phyloP scores from a whole-genome alignment of 2,113 vertebrate species.

The Oncorhynchus nerka region DNA sequence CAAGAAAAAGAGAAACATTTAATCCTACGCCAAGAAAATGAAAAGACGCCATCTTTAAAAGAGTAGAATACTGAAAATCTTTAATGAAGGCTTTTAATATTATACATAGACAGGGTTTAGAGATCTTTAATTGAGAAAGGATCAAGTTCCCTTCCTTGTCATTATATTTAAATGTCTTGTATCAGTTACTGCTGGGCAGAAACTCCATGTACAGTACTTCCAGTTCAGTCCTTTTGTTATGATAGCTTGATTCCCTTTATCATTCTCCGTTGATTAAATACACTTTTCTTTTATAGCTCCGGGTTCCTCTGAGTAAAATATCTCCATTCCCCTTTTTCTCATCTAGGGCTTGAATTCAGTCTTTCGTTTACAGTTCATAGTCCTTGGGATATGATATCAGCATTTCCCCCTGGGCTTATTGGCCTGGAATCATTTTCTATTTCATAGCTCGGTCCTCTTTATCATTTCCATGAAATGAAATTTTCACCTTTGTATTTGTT shows the following conservation, averaged over 20 bases:
- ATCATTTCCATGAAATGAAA: constrained; percentile 17
- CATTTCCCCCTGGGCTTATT: constrained; percentile 23
- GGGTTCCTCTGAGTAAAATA: constrained; percentile 18
- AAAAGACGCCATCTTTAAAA: neutral
- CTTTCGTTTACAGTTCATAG: constrained; percentile 31
- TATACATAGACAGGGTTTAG: constrained; percentile 35
- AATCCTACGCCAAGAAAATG: neutral
- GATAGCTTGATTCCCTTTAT: constrained; percentile 19
- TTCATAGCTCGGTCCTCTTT: constrained; percentile 15
- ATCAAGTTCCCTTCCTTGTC: constrained; percentile 22
- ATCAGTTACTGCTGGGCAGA: constrained; percentile 11
- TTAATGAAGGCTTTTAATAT: constrained; percentile 55
- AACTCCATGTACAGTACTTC: constrained; percentile 8
- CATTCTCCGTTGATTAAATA: constrained; percentile 22
- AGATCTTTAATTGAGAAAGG: constrained; percentile 11
- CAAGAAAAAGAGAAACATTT: neutral
- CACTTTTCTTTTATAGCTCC: constrained; percentile 14
- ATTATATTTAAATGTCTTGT: constrained; percentile 11
- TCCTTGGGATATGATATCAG: constrained; percentile 31
- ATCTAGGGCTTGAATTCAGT: constrained; percentile 23
- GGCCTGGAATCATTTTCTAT: constrained; percentile 9
- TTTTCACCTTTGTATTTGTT: constrained; percentile 6
- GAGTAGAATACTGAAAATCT: constrained; percentile 34
- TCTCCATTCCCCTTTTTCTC: constrained; percentile 14
- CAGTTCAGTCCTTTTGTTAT: constrained; percentile 23